A percentile compares a stretch with the other conserved stretches of the same genome.
phyloP scores from a whole-genome alignment of 92 coral and sea anemone genomes.

The Epizoanthus scotinus region DNA sequence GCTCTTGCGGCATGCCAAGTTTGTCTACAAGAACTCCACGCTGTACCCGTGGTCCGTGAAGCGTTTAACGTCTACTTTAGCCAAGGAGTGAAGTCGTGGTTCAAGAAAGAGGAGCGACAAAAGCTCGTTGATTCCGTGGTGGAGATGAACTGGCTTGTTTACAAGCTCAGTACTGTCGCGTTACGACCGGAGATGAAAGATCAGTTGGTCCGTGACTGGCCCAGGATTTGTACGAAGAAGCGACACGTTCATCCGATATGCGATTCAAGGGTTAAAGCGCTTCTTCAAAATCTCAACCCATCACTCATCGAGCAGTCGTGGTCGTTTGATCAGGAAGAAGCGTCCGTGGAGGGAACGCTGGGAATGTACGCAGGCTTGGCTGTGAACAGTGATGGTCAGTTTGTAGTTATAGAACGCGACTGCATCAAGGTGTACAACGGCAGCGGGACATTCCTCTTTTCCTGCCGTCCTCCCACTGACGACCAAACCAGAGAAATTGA shows the following conservation, averaged over 20 bases:
- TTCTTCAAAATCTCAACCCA: neutral
- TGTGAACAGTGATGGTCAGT: constrained; percentile 37
- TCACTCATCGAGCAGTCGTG: neutral
- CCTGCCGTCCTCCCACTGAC: neutral
- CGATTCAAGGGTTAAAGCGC: constrained; percentile 1
- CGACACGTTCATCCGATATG: constrained; percentile 31
- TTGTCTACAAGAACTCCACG: constrained; percentile 40
- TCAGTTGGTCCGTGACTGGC: constrained; percentile 32
- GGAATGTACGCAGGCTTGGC: constrained; percentile 23
- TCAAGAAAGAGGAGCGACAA: neutral
- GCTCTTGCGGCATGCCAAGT: constrained; percentile 14
- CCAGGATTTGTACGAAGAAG: neutral
- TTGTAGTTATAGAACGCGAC: constrained; percentile 5
- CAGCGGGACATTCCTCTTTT: neutral
- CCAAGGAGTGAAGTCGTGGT: neutral
- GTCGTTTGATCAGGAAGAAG: neutral
- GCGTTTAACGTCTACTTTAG: neutral
- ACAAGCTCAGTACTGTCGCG: constrained; percentile 1
- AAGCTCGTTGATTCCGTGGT: neutral
- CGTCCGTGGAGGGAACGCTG: constrained; percentile 1
- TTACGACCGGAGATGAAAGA: neutral
- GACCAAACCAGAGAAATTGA: too few species aligned
- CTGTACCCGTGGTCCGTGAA: constrained; percentile 2
- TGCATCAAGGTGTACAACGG: constrained; percentile 21
- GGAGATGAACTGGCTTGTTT: constrained; percentile 13